Evolutionary conservation across 1,140 invertebrate genomes (phyloP).

Genomic region (Oryctes rhinoceros): DNA sequence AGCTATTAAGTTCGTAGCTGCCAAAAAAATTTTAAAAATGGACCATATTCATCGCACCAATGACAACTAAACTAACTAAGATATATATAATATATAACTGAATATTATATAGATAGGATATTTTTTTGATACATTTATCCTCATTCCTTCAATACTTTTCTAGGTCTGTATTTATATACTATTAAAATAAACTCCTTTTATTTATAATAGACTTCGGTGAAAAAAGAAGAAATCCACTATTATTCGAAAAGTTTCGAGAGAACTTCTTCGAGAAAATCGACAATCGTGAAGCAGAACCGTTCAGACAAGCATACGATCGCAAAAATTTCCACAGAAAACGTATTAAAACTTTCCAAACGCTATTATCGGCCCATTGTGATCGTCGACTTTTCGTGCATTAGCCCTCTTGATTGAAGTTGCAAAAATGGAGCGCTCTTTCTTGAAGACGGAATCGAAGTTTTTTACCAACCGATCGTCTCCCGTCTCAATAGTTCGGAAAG

Average conservation of each 20-base stretch:
- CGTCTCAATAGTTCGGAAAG: not conserved
- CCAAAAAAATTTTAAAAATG: no score
- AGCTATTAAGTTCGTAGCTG: no score
- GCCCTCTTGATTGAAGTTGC: slow-evolving; percentile 36
- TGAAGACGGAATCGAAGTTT: slow-evolving; percentile 25
- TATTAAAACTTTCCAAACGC: slow-evolving; percentile 36
- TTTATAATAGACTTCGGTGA: not conserved
- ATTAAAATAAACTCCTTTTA: no score
- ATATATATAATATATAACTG: no score
- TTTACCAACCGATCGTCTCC: not conserved
- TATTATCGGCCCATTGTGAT: slow-evolving; percentile 29
- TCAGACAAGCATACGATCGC: slow-evolving; percentile 2
- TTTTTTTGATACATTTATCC: no score
- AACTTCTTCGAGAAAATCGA: slow-evolving; percentile 10
- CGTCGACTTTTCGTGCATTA: slow-evolving; percentile 38
- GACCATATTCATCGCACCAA: no score
- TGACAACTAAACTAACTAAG: no score
- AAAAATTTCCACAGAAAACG: slow-evolving; percentile 37
- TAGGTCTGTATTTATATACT: no score
- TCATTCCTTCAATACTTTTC: no score
- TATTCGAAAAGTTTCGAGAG: slow-evolving; percentile 8
- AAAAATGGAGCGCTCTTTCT: slow-evolving; percentile 34
- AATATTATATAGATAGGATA: no score
- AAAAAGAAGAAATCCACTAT: not conserved
- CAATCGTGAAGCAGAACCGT: not conserved